A percentile compares a stretch with the other conserved stretches of the same genome.
Evolutionary conservation across 2,888 invertebrate species (phyloP).

Genomic region (Lasioglossum oenotherae): DNA sequence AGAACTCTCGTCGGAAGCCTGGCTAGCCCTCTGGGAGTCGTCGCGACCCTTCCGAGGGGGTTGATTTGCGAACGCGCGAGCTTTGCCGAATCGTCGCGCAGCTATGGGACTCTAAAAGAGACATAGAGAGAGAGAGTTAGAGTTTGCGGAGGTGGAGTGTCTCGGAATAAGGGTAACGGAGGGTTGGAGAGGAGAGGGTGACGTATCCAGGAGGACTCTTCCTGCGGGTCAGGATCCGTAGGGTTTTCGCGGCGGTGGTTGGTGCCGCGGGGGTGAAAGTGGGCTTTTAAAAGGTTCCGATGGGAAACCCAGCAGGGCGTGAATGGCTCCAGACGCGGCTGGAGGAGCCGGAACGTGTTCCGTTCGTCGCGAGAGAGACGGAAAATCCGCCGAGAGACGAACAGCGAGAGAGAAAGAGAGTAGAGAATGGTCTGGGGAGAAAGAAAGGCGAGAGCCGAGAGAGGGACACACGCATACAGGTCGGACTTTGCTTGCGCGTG

Average conservation of each 20-base stretch:
- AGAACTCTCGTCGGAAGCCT: conserved; percentile 19
- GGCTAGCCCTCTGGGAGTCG: conserved; percentile 6
- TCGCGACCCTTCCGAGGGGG: conserved; percentile 39
- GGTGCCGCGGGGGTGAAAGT: conserved; percentile 74
- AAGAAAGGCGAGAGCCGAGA: conserved; percentile 47
- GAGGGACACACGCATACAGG: conserved; percentile 13
- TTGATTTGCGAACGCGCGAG: conserved; percentile 50
- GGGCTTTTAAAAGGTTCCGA: conserved; percentile 78
- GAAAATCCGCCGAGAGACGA: background rate
- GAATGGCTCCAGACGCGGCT: conserved; percentile 70
- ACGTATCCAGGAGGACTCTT: conserved; percentile 37
- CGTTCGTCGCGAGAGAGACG: conserved; percentile 40
- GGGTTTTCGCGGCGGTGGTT: conserved; percentile 67
- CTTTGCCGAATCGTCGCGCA: conserved; percentile 36
- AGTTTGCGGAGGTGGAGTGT: background rate
- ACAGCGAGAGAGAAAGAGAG: conserved; percentile 21
- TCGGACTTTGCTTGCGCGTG: conserved; percentile 28
- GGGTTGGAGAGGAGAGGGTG: conserved; percentile 5
- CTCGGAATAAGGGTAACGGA: conserved; percentile 21
- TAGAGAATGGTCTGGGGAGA: conserved; percentile 5
- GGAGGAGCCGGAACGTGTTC: conserved; percentile 63
- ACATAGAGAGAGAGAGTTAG: background rate
- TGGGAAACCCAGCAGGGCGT: conserved; percentile 76
- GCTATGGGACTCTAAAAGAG: background rate
- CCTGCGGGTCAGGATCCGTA: conserved; percentile 56